Evolutionary conservation across 2,797 vertebrate genomes (phyloP).

Genomic region (Ceyx erithaca): DNA sequence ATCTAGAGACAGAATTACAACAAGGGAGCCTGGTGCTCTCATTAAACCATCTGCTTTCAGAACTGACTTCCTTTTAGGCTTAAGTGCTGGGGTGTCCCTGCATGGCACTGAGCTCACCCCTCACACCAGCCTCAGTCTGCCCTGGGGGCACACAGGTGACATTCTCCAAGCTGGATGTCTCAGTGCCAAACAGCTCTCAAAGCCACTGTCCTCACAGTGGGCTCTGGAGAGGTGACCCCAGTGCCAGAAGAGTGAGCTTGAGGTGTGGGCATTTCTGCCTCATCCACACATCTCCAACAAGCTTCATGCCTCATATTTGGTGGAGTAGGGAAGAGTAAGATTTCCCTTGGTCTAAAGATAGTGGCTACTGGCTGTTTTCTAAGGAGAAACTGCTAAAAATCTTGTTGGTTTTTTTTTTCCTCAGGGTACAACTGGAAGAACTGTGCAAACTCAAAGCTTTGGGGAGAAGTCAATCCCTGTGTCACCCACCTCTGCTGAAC

Average conservation of each 20-base stretch:
- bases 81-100: rapidly evolving
- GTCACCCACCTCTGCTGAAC: background rate
- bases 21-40: background rate
- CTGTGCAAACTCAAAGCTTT: background rate
- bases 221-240: rapidly evolving
- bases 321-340: background rate
- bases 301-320: rapidly evolving
- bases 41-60: conserved; percentile 35
- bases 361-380: background rate
- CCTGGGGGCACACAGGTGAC: rapidly evolving
- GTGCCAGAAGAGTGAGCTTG: rapidly evolving
- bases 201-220: rapidly evolving
- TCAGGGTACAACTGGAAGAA: background rate
- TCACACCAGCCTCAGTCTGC: rapidly evolving
- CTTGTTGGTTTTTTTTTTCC: background rate
- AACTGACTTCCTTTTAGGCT: background rate
- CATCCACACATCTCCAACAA: rapidly evolving
- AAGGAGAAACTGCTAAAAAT: background rate
- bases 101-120: background rate
- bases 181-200: background rate
- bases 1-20: background rate
- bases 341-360: background rate
- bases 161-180: rapidly evolving
- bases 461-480: background rate
- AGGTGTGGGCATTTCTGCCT: background rate